Conservation (phyloP, 2,113 vertebrate genomes). For the Tachysurus vachellii region DNA sequence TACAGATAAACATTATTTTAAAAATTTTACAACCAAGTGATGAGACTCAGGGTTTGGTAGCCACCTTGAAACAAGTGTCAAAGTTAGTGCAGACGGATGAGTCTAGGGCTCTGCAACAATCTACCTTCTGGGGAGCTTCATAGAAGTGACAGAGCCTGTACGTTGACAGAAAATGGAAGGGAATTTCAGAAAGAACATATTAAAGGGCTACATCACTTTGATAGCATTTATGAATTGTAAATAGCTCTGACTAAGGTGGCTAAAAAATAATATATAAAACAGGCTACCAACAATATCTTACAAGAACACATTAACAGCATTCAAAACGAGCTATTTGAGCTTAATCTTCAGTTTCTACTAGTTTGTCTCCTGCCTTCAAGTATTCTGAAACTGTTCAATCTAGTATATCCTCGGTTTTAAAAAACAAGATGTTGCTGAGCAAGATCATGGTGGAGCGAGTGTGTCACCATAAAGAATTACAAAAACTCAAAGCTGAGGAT, state of each 20-base stretch:
- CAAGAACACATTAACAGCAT: slow-evolving; percentile 38
- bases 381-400: background rate
- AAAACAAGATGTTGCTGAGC: slow-evolving; percentile 18
- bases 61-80: too few species aligned
- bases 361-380: background rate
- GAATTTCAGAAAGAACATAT: slow-evolving; percentile 32
- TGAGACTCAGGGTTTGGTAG: too few species aligned
- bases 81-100: too few species aligned
- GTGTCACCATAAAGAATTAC: slow-evolving; percentile 4
- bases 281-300: slow-evolving; percentile 35
- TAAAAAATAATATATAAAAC: slow-evolving; percentile 36
- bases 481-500: slow-evolving; percentile 35
- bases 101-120: too few species aligned
- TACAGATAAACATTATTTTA: too few species aligned
- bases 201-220: slow-evolving; percentile 33
- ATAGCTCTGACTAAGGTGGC: slow-evolving; percentile 40
- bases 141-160: slow-evolving; percentile 37
- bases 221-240: slow-evolving; percentile 44
- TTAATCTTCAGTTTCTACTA: background rate
- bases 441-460: slow-evolving; percentile 44
- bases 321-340: background rate
- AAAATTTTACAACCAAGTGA: too few species aligned
- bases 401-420: background rate
- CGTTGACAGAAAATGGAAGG: slow-evolving; percentile 49
- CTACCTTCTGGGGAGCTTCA: background rate